A percentile compares a stretch with the other conserved stretches of the same genome.
Evolutionary conservation across 92 coral and sea anemone species (phyloP).

Genomic region (Epizoanthus fatuus): DNA sequence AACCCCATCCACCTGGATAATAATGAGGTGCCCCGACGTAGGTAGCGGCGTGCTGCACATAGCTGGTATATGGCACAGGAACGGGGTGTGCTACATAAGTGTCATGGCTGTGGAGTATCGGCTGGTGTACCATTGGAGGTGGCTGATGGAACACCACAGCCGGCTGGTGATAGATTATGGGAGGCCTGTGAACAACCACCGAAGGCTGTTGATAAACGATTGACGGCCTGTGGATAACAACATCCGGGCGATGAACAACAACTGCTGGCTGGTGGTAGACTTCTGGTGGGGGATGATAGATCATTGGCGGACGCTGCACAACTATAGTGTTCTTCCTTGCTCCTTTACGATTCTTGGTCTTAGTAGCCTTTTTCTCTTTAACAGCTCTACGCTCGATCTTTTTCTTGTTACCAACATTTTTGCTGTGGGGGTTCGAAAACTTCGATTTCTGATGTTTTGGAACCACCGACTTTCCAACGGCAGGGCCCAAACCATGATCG

Average conservation of each 20-base stretch:
- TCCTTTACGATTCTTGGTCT: conserved; percentile 57
- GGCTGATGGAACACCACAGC: conserved; percentile 95
- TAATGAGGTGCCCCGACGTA: conserved; percentile 93
- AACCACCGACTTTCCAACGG: conserved; percentile 72
- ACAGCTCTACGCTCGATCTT: conserved; percentile 45
- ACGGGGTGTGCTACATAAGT: conserved; percentile 87
- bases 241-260: conserved; percentile 95
- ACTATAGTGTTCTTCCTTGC: conserved; percentile 86
- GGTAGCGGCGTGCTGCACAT: conserved; percentile 74
- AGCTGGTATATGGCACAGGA: conserved; percentile 77
- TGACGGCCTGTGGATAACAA: conserved; percentile 97
- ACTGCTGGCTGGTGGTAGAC: conserved; percentile 93
- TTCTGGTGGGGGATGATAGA: conserved; percentile 98
- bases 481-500: conserved; percentile 24
- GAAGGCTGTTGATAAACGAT: conserved; percentile 96
- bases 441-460: conserved; percentile 34
- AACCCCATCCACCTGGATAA: conserved; percentile 84
- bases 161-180: conserved; percentile 92
- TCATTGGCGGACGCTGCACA: conserved; percentile 90
- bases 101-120: conserved; percentile 91
- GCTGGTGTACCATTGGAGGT: conserved; percentile 90
- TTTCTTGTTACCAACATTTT: conserved; percentile 26
- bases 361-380: conserved; percentile 24
- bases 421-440: not conserved
- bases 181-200: conserved; percentile 94